Conservation (phyloP, 2,113 vertebrate genomes). For the Xiphophorus couchianus region DNA sequence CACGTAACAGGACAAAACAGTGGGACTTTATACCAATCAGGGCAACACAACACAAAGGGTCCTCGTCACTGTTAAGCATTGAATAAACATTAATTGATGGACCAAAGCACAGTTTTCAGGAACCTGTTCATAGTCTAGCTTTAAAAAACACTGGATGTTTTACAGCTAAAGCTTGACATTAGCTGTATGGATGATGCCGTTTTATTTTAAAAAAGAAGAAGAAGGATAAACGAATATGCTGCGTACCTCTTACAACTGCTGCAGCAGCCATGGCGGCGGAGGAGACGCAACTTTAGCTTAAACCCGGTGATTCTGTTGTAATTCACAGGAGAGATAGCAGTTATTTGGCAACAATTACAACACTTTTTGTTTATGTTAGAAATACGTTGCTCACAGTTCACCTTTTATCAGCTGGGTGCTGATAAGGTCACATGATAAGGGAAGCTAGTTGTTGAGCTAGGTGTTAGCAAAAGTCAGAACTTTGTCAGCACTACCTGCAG, state of each 20-base stretch:
- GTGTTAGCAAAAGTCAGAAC: neutral
- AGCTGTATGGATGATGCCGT: neutral
- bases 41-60: neutral
- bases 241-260: slow-evolving; percentile 72
- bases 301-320: neutral
- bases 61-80: neutral
- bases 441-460: slow-evolving; percentile 22
- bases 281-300: neutral
- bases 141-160: neutral
- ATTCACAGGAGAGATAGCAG: neutral
- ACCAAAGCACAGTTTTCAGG: neutral
- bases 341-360: neutral
- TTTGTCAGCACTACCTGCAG: neutral
- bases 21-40: neutral
- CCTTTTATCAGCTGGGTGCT: slow-evolving; percentile 1
- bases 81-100: neutral
- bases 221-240: neutral
- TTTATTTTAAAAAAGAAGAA: neutral
- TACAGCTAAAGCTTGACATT: neutral
- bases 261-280: slow-evolving; percentile 66
- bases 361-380: neutral
- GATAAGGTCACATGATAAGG: slow-evolving; percentile 21
- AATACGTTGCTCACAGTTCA: slow-evolving; percentile 12
- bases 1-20: neutral
- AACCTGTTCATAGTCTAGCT: neutral